Percentiles rank a stretch among this genome's conserved stretches.
These are phyloP conservation scores for Zaprionus tsacasi DNA, from an alignment of 1,140 invertebrate species.

Conservation along the genomic window DNA sequence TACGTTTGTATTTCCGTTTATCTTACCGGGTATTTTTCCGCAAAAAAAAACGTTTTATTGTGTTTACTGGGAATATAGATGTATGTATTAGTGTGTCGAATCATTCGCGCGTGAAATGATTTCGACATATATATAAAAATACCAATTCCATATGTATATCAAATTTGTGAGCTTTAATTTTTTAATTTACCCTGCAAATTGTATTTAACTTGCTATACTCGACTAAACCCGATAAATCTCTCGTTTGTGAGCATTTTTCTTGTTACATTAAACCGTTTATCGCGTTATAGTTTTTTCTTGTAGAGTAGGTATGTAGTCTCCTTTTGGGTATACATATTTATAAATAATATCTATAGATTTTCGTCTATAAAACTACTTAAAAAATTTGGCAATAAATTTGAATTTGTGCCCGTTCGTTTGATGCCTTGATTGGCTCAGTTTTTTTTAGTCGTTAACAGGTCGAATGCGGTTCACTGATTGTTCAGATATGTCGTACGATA, in stretches of 20 bases:
- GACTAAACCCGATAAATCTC: no score
- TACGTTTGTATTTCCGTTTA: not conserved
- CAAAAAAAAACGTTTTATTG: not conserved
- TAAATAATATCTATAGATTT: not conserved
- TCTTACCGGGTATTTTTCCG: not conserved
- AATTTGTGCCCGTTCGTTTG: constrained; percentile 11
- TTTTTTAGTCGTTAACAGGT: constrained; percentile 4
- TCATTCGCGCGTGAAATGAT: constrained; percentile 24
- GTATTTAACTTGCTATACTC: no score
- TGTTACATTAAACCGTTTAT: not conserved
- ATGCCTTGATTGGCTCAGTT: constrained; percentile 25
- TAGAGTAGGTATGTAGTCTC: not conserved
- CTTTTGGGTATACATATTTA: not conserved
- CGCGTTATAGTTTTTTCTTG: not conserved
- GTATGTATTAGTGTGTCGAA: not conserved
- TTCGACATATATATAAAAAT: constrained; percentile 13
- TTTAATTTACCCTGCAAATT: not conserved
- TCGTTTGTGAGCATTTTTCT: not conserved
- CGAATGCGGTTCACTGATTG: constrained; percentile 18
- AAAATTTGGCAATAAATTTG: constrained; percentile 30
- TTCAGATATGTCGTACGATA: constrained; percentile 38
- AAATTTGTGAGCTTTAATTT: constrained; percentile 13
- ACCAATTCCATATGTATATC: constrained; percentile 3
- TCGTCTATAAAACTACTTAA: not conserved
- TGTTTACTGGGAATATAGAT: not conserved